A percentile compares a stretch with the other conserved stretches of the same genome.
These are phyloP conservation scores for Tachuris rubrigastra DNA, from an alignment of 2,113 vertebrate species.

Conservation along the genomic window DNA sequence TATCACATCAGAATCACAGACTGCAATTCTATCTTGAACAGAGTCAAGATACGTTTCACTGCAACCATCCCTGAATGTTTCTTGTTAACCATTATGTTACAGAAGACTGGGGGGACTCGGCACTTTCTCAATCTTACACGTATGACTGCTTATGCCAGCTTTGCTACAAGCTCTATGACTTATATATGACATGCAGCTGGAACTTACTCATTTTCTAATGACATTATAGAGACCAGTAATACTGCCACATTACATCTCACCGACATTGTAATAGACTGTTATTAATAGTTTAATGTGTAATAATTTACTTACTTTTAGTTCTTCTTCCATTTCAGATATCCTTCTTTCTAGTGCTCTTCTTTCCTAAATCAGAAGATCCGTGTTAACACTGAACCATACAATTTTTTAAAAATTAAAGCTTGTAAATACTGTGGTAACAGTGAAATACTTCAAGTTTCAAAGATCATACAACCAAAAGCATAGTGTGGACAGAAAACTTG, in stretches of 20 bases:
- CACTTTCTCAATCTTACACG: fast-evolving
- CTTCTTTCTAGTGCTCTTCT: slow-evolving; percentile 99
- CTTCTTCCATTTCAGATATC: slow-evolving; percentile 99
- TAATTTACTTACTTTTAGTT: slow-evolving; percentile 91
- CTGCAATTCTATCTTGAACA: not conserved
- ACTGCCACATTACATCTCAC: not conserved
- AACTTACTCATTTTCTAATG: not conserved
- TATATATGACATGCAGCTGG: not conserved
- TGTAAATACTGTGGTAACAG: slow-evolving; percentile 64
- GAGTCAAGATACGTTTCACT: not conserved
- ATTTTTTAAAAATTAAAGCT: not conserved
- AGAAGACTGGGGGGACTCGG: not conserved
- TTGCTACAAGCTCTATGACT: not conserved
- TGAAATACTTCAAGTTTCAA: slow-evolving; percentile 63
- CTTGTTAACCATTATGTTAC: fast-evolving
- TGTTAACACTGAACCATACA: slow-evolving; percentile 35
- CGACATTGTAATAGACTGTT: not conserved
- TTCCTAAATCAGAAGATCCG: slow-evolving; percentile 81
- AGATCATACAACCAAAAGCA: slow-evolving; percentile 74
- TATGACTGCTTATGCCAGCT: not conserved
- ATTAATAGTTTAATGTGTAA: not conserved
- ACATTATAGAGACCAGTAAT: not conserved
- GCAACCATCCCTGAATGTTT: not conserved
- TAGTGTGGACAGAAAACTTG: slow-evolving; percentile 70
- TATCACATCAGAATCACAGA: not conserved